Percentiles rank a stretch among this genome's conserved stretches.
phyloP scores from a whole-genome alignment of 2,888 invertebrate genomes.

The Crocallis elinguaria region DNA sequence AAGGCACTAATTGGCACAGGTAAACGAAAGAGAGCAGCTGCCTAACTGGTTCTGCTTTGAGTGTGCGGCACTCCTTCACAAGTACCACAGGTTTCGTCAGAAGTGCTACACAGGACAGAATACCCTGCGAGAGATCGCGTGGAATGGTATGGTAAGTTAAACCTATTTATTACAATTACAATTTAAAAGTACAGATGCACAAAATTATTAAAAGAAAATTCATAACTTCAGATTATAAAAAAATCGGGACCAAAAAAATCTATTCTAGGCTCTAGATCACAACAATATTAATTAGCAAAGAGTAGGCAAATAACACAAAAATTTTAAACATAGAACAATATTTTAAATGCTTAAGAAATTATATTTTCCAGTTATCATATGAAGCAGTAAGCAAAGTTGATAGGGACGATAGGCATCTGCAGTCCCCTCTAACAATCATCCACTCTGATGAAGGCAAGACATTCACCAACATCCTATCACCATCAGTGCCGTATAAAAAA shows the following conservation, averaged over 20 bases:
- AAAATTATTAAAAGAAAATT: too few species aligned
- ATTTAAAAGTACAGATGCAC: background rate
- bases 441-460: conserved; percentile 25
- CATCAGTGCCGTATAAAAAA: conserved; percentile 23
- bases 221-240: too few species aligned
- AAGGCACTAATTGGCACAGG: too few species aligned
- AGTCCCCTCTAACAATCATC: conserved; percentile 19
- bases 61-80: conserved; percentile 64
- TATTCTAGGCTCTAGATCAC: too few species aligned
- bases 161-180: background rate
- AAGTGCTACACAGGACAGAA: conserved; percentile 63
- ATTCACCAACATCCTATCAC: conserved; percentile 26
- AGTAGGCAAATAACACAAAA: too few species aligned
- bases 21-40: conserved; percentile 49
- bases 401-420: conserved; percentile 22
- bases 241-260: too few species aligned
- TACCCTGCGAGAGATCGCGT: conserved; percentile 55
- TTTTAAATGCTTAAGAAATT: background rate
- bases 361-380: conserved; percentile 24
- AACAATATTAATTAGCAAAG: too few species aligned
- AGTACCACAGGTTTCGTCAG: conserved; percentile 70
- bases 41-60: conserved; percentile 70
- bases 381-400: conserved; percentile 29
- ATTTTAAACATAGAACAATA: too few species aligned
- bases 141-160: conserved; percentile 50